Base-by-base conservation (phyloP, 1,140 invertebrate genomes). In the Cydia strobilella region DNA sequence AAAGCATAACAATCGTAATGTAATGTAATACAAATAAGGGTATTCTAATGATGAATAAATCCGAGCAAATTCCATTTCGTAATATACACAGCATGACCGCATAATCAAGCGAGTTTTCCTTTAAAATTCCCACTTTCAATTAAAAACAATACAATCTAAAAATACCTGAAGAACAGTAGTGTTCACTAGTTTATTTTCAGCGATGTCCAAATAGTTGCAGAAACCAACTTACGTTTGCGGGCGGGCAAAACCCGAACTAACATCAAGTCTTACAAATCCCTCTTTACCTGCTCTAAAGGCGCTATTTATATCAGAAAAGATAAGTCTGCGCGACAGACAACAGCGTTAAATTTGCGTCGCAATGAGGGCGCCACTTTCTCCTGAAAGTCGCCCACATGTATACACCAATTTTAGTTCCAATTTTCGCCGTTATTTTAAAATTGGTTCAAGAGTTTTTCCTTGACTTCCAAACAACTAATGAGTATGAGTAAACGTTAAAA, bases 141-240 rank as follows among this genome's bases (percentile, higher is more conserved):
- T 69, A 69, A 69, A 69, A 69, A 69, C 65, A 35, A 69, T 35
- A 35, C 65, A 18, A 18, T 31, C 65, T 31, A 13, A 69, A 69
- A 69, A 69, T 69, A 69, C 31, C 6, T 18, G 27, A 39, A 39
- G 65, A 69, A 69, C 65, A 69, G 27, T 35, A 69, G 65, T 69
- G 65, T 69, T 69, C 31, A 35, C 65, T 18, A 31, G 27, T 69
- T 69, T 69, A 69, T 69, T 69, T 69, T 69, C 65, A 69, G 65
- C 65, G 65, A 69, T 69, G 65, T 35, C 65, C 65, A 42, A 69
- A 69, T 69, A 35, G 65, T 35, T 69, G 65, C n/a, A 69, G 5
- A 18, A n/a, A 35, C 65, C 42, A 69, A 42, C 31, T 69, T 69
- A 69, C 31, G 0, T 35, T 35, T 69, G 31, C 65, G n/a, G 15